These are phyloP conservation scores for Aleadryas rufinucha DNA, from an alignment of 2,113 vertebrate genomes.

Conservation along the genomic window DNA sequence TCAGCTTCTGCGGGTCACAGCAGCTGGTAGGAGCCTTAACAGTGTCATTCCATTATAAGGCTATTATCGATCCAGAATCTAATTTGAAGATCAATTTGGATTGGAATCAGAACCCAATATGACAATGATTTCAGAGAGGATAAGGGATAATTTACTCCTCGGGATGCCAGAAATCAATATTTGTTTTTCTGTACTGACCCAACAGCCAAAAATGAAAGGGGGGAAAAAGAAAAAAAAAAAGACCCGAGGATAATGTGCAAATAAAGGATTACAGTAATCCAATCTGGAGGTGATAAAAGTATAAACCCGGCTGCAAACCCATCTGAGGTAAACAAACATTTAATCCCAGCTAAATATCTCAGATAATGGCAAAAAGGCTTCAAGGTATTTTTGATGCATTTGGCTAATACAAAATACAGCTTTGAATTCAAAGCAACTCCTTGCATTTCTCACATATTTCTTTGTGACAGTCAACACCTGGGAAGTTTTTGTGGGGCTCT, in stretches of 20 bases:
- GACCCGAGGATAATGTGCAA: not conserved
- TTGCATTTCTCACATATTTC: not conserved
- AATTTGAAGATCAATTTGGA: constrained; percentile 59
- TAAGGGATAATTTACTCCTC: constrained; percentile 51
- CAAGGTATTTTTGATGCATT: not conserved
- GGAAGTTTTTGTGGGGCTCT: not conserved
- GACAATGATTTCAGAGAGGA: constrained; percentile 40
- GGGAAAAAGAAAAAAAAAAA: not conserved
- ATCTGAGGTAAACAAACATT: constrained; percentile 50
- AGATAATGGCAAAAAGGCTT: constrained; percentile 26
- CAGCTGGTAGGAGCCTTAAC: constrained; percentile 16
- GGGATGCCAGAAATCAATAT: constrained; percentile 41
- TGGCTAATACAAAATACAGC: constrained; percentile 5
- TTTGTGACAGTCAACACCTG: not conserved
- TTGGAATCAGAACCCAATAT: constrained; percentile 51
- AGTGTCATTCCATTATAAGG: constrained; percentile 33
- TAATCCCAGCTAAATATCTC: constrained; percentile 55
- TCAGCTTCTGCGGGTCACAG: not conserved
- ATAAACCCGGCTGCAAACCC: constrained; percentile 3
- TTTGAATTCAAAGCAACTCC: not conserved
- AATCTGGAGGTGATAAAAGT: constrained; percentile 48
- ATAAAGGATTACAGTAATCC: constrained; percentile 65
- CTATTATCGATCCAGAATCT: constrained; percentile 49
- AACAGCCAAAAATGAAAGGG: not conserved
- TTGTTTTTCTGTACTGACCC: constrained; percentile 17